Evolutionary conservation across 2,113 vertebrate species (phyloP).

Genomic region (Zosterops hypoxanthus): DNA sequence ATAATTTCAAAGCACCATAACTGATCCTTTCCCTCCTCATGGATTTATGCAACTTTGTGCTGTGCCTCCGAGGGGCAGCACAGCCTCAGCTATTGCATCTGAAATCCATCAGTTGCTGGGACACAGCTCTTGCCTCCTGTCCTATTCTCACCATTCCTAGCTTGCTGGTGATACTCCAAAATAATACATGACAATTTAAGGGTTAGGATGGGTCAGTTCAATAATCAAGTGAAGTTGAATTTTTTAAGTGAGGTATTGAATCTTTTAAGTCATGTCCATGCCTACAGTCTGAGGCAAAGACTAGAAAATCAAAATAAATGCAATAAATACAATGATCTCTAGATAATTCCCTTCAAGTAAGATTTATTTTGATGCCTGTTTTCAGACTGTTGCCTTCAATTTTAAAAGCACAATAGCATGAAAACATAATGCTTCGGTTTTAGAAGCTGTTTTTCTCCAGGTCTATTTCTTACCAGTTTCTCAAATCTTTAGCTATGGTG

Average conservation of each 20-base stretch:
- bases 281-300: neutral
- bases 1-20: neutral
- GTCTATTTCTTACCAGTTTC: neutral
- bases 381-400: constrained; percentile 23
- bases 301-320: constrained; percentile 51
- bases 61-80: constrained; percentile 32
- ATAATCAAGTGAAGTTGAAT: constrained; percentile 16
- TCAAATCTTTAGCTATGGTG: neutral
- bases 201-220: neutral
- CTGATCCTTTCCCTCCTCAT: neutral
- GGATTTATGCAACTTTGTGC: neutral
- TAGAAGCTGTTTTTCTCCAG: neutral
- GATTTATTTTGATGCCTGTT: neutral
- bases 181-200: neutral
- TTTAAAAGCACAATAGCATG: constrained; percentile 17
- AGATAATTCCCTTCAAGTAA: constrained; percentile 9
- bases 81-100: neutral
- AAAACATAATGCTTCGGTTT: constrained; percentile 17
- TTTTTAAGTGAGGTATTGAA: constrained; percentile 22
- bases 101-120: neutral
- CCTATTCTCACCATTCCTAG: neutral
- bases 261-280: neutral
- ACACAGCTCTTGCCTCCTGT: neutral
- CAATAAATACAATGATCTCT: constrained; percentile 32
- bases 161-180: neutral